These are phyloP conservation scores for Trogon surrucura DNA, from an alignment of 2,113 vertebrate species.

Conservation along the genomic window DNA sequence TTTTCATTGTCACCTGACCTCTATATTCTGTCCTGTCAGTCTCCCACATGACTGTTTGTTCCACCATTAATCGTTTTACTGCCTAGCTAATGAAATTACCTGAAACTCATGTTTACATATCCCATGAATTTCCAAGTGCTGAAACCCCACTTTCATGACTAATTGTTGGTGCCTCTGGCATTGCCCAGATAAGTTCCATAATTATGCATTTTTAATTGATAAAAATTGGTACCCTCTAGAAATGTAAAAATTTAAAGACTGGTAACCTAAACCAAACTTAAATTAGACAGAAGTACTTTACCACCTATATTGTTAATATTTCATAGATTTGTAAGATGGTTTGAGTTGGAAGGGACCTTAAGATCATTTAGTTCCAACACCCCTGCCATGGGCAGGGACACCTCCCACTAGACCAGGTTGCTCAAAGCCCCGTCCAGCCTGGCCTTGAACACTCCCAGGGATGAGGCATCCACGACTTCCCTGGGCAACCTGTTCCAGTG, in stretches of 20 bases:
- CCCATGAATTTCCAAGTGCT: not conserved
- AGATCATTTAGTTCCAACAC: too few relatives aligned
- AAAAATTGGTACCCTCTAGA: not conserved
- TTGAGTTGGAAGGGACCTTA: too few relatives aligned
- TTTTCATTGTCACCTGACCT: not conserved
- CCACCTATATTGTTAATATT: slow-evolving; percentile 12
- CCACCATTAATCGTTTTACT: not conserved
- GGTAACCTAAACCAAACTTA: not conserved
- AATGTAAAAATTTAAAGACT: not conserved
- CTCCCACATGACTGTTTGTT: not conserved
- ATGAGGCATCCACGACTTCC: too few relatives aligned
- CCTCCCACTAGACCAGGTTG: too few relatives aligned
- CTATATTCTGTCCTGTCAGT: not conserved
- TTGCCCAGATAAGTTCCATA: not conserved
- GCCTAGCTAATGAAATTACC: not conserved
- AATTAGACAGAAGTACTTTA: not conserved
- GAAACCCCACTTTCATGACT: not conserved
- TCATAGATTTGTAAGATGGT: not conserved
- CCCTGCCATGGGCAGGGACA: too few relatives aligned
- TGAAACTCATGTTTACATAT: not conserved
- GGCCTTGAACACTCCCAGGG: too few relatives aligned
- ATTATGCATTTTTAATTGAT: slow-evolving; percentile 23
- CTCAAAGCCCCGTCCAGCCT: too few relatives aligned
- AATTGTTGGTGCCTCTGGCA: slow-evolving; percentile 2
- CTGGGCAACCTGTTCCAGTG: too few relatives aligned